phyloP scores from a whole-genome alignment of 64 coral and sea anemone genomes.

The Porites lutea region DNA sequence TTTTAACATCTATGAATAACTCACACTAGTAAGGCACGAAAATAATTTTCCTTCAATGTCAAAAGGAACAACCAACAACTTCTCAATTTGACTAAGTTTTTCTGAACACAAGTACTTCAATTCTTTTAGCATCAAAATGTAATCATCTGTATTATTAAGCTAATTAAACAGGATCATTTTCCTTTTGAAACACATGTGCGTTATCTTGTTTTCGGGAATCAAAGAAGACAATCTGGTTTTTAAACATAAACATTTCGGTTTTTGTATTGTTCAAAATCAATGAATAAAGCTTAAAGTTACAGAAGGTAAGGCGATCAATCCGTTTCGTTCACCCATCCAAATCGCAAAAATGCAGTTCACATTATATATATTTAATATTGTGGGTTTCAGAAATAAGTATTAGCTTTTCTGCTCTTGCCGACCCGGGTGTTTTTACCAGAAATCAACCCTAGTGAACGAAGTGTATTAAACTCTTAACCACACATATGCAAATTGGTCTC shows the following conservation, averaged over 20 bases:
- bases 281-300: conserved; percentile 14
- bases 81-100: neutral
- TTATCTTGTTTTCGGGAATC: conserved; percentile 18
- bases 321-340: neutral
- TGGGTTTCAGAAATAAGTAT: conserved; percentile 28
- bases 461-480: conserved; percentile 61
- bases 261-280: neutral
- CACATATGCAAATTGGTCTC: conserved; percentile 37
- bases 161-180: conserved; percentile 38
- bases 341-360: neutral
- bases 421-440: conserved; percentile 11
- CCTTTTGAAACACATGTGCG: conserved; percentile 41
- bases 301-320: neutral
- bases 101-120: conserved; percentile 8
- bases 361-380: conserved; percentile 47
- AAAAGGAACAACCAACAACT: conserved; percentile 29
- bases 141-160: conserved; percentile 28
- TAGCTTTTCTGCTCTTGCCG: conserved; percentile 43
- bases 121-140: neutral
- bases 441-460: conserved; percentile 38
- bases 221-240: conserved; percentile 52
- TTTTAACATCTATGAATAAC: conserved; percentile 31
- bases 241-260: conserved; percentile 16
- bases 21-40: neutral
- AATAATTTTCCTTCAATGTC: conserved; percentile 6